These are phyloP conservation scores for Mythimna lalbum DNA, from an alignment of 2,888 invertebrate genomes.

Conservation along the genomic window DNA sequence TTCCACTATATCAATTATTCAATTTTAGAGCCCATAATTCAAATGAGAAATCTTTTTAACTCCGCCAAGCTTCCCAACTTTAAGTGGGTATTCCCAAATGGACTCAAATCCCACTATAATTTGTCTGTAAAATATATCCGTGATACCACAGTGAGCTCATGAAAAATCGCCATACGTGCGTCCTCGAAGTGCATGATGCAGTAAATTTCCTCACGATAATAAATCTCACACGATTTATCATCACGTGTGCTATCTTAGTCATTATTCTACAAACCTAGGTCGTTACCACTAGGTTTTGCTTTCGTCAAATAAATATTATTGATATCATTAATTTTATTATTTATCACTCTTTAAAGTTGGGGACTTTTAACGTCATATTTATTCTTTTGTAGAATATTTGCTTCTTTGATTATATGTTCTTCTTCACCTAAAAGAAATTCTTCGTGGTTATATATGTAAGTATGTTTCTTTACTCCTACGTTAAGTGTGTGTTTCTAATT, in stretches of 20 bases:
- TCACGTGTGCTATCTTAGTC: slow-evolving; percentile 43
- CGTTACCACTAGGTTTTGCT: slow-evolving; percentile 19
- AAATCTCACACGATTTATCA: slow-evolving; percentile 46
- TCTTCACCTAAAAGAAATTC: not conserved
- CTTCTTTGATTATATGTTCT: not conserved
- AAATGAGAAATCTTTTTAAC: slow-evolving; percentile 19
- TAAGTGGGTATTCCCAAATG: slow-evolving; percentile 31
- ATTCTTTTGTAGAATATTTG: not conserved
- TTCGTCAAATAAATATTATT: slow-evolving; percentile 15
- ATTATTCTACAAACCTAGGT: slow-evolving; percentile 27
- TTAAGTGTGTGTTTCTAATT: slow-evolving; percentile 83
- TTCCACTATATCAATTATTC: not conserved
- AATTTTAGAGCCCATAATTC: not conserved
- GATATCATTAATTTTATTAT: not conserved
- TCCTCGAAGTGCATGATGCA: slow-evolving; percentile 54
- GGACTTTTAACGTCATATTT: not conserved
- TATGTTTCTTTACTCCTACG: not conserved
- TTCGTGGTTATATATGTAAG: not conserved
- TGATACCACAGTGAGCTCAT: slow-evolving; percentile 53
- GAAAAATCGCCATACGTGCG: slow-evolving; percentile 59
- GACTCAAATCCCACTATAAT: slow-evolving; percentile 52
- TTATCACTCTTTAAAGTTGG: not conserved
- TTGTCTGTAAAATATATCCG: slow-evolving; percentile 54
- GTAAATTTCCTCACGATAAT: slow-evolving; percentile 53
- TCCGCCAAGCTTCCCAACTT: not conserved